These are phyloP conservation scores for Apotomis turbidana DNA, from an alignment of 2,888 invertebrate species.

Conservation along the genomic window DNA sequence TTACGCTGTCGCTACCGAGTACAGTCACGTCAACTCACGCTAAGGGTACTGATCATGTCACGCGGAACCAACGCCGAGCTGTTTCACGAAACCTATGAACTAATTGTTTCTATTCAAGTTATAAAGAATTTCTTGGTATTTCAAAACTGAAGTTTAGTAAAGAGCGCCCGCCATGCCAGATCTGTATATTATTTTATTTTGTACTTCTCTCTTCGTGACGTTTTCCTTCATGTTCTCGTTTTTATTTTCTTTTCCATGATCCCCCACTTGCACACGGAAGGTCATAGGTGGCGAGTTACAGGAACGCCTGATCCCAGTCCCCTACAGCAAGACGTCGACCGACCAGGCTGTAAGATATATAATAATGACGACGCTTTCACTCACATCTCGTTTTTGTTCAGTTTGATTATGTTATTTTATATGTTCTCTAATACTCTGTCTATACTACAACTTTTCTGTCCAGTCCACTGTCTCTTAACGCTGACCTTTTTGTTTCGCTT, in stretches of 20 bases:
- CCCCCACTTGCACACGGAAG: slow-evolving; percentile 95
- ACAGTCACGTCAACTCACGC: too few species aligned
- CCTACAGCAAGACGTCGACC: slow-evolving; percentile 99
- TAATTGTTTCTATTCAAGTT: too few species aligned
- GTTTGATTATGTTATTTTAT: slow-evolving; percentile 64
- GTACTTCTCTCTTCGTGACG: slow-evolving; percentile 63
- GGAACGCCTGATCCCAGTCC: slow-evolving; percentile 99
- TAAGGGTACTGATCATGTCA: too few species aligned
- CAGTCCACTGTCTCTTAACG: slow-evolving; percentile 61
- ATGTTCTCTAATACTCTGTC: slow-evolving; percentile 72
- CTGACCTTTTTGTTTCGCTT: slow-evolving; percentile 65
- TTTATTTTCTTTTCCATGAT: slow-evolving; percentile 89
- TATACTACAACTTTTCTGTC: slow-evolving; percentile 69
- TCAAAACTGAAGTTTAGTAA: neutral
- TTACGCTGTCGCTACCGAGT: too few species aligned
- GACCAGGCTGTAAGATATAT: slow-evolving; percentile 99
- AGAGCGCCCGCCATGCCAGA: slow-evolving; percentile 55
- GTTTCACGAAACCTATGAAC: too few species aligned
- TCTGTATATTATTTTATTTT: slow-evolving; percentile 48
- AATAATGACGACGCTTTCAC: slow-evolving; percentile 68
- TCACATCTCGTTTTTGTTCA: slow-evolving; percentile 64
- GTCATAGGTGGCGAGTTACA: slow-evolving; percentile 99
- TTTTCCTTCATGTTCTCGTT: slow-evolving; percentile 82
- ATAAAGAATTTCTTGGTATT: too few species aligned
- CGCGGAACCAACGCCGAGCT: too few species aligned